Evolutionary conservation across 2,888 invertebrate genomes (phyloP), one percentile per base, ranked within the genome.

Genomic region (Drosophila colorata): DNA sequence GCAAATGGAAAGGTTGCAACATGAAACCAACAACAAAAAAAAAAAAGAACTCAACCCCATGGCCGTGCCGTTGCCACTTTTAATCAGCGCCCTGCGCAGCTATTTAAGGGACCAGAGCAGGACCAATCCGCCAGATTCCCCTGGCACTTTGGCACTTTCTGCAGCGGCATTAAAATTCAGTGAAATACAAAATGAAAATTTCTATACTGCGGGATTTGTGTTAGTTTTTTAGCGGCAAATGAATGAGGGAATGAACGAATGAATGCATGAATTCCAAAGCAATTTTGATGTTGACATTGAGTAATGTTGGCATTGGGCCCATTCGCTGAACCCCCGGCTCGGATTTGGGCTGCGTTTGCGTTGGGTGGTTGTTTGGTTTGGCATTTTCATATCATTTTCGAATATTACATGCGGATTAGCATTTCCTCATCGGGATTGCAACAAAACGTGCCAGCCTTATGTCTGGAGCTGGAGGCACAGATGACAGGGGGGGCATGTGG

Each of bases 391-490:
- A 78, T 79, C 80, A 87, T 88, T 90, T 89, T 87, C 86, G 86
- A 83, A 88, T 88, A 90, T 90, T 90, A 90, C 88, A 87, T 85
- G 90, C 86, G 90, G 89, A 89, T 89, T 89, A 89, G 90, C 86
- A 89, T 89, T 88, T 88, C 68, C 76, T 74, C 81, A 74, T 84
- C 69, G 85, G 84, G 74, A 75, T 87, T 75, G 87, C 84, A 84
- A 71, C 78, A 70, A 73, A 84, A 87, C 87, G 89, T 87, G 88
- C 88, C 78, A 81, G 84, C 72, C 51, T 70, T 73, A 58, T 58
- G 66, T 41, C 43, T 23, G 55, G 40, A 25, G 11, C 7, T 52
- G 61, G 8, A n/a, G n/a, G 2, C 25, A 28, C 25, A 28, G 9
- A 9, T 9, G 28, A 28, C 9, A 9, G 49, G 49, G 28, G 49